These are phyloP conservation scores for Arothron firmamentum DNA, from an alignment of 2,113 vertebrate species.

Conservation along the genomic window DNA sequence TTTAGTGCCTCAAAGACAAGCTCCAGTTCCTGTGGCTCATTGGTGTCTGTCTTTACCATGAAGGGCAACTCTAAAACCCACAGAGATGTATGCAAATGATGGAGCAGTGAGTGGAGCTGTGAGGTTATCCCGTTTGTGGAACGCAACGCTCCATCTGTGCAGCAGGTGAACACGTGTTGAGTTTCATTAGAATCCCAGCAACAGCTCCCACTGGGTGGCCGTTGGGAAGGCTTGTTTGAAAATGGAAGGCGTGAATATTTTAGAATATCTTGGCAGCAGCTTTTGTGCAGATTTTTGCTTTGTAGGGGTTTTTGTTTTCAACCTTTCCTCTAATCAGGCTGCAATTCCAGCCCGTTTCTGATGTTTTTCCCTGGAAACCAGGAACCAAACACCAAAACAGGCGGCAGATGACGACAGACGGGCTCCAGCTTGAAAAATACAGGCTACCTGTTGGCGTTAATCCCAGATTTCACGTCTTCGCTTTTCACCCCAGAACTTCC, in stretches of 20 bases:
- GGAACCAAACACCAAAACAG: neutral
- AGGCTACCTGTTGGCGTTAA: slow-evolving; percentile 32
- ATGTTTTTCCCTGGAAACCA: slow-evolving; percentile 1
- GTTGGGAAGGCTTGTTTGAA: neutral
- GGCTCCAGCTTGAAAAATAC: slow-evolving; percentile 11
- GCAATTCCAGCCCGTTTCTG: slow-evolving; percentile 1
- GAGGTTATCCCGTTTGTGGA: no score
- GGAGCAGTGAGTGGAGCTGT: no score
- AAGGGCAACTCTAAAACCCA: no score
- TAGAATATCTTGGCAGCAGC: neutral
- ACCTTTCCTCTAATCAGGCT: slow-evolving; percentile 2
- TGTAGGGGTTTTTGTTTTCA: neutral
- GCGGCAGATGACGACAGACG: neutral
- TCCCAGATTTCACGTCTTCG: slow-evolving; percentile 7
- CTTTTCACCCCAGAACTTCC: slow-evolving; percentile 42
- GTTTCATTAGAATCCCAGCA: no score
- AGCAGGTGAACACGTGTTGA: no score
- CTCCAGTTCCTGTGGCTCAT: neutral
- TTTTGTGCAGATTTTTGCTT: neutral
- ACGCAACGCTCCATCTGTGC: no score
- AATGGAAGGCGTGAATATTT: neutral
- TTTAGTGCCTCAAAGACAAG: no score
- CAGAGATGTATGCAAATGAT: no score
- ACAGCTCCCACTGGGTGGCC: neutral
- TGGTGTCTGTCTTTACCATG: neutral